phyloP scores from a whole-genome alignment of 2,113 vertebrate genomes.

The Chrysemys picta region DNA sequence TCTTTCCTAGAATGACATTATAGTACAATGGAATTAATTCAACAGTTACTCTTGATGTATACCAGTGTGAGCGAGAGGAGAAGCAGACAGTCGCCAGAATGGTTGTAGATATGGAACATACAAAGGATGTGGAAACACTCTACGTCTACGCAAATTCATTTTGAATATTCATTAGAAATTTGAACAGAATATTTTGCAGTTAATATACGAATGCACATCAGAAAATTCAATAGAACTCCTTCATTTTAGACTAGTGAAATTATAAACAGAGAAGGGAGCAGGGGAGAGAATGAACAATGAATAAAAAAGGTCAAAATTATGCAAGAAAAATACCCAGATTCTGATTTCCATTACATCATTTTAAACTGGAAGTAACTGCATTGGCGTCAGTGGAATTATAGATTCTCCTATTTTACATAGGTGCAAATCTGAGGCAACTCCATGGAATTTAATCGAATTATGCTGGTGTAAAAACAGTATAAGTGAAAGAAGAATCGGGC shows the following conservation, averaged over 20 bases:
- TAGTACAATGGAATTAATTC: not conserved
- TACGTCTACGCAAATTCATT: not conserved
- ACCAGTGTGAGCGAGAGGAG: not conserved
- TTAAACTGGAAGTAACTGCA: not conserved
- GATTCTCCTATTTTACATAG: not conserved
- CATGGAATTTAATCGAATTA: accelerated
- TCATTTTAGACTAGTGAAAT: accelerated
- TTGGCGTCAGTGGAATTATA: not conserved
- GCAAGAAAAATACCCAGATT: not conserved
- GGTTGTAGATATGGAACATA: not conserved
- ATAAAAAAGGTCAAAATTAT: not conserved
- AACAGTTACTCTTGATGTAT: not conserved
- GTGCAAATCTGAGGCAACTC: not conserved
- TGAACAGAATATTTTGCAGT: not conserved
- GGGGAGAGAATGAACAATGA: not conserved
- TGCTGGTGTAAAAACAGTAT: not conserved
- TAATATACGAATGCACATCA: not conserved
- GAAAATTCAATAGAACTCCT: not conserved
- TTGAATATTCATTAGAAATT: not conserved
- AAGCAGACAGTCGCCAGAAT: not conserved
- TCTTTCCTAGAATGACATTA: not conserved
- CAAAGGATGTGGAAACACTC: accelerated
- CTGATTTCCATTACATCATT: not conserved
- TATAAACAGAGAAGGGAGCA: not conserved
- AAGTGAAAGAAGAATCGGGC: not conserved